These are phyloP conservation scores for Australoheros facetus DNA, from an alignment of 2,797 vertebrate genomes.

Conservation along the genomic window DNA sequence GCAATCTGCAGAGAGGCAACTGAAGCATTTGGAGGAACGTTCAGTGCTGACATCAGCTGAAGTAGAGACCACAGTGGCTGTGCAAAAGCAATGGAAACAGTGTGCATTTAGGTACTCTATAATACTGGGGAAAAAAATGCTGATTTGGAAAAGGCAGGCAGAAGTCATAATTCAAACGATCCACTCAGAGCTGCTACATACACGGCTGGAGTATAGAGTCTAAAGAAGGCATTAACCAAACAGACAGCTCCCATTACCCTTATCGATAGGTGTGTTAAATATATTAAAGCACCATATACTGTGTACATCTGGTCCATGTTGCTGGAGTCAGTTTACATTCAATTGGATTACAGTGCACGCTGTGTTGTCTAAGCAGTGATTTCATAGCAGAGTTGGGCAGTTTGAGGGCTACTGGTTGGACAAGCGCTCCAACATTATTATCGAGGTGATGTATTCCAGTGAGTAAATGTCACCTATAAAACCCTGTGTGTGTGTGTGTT, in stretches of 20 bases:
- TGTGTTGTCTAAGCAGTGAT: neutral
- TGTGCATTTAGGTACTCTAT: neutral
- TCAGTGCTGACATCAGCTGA: slow-evolving; percentile 42
- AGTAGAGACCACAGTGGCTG: slow-evolving; percentile 2
- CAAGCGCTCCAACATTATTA: neutral
- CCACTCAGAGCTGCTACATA: slow-evolving; percentile 11
- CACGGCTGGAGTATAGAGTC: neutral
- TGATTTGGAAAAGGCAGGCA: slow-evolving; percentile 4
- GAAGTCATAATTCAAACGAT: slow-evolving; percentile 35
- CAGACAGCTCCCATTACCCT: neutral
- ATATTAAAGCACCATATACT: slow-evolving; percentile 13
- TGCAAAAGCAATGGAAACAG: neutral
- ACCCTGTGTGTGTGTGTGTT: neutral
- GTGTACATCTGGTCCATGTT: neutral
- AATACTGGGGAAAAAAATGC: neutral
- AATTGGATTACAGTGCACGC: slow-evolving; percentile 30
- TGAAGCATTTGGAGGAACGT: slow-evolving; percentile 4
- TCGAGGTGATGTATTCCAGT: neutral
- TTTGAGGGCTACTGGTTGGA: neutral
- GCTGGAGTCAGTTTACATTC: slow-evolving; percentile 15
- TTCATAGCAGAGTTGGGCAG: slow-evolving; percentile 5
- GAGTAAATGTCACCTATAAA: slow-evolving; percentile 8
- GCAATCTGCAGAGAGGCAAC: slow-evolving; percentile 31
- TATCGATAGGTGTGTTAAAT: slow-evolving; percentile 28
- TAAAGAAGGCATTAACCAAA: neutral